Evolutionary conservation across 2,113 vertebrate species (phyloP).

Genomic region (Periophthalmodon schlosseri): DNA sequence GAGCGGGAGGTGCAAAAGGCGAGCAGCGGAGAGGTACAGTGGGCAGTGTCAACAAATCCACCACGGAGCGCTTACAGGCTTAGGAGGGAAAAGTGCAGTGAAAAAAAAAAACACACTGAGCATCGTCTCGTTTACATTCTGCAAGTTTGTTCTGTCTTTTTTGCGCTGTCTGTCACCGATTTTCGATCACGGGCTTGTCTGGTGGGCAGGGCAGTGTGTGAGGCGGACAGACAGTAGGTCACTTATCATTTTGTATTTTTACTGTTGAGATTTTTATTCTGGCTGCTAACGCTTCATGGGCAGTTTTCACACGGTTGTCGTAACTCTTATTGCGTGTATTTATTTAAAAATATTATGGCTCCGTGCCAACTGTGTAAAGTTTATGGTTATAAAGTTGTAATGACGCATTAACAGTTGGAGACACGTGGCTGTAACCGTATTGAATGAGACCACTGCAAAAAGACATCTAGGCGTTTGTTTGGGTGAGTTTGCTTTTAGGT

Average conservation of each 20-base stretch:
- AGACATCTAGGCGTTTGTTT: not conserved
- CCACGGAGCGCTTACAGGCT: conserved; percentile 53
- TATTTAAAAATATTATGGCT: conserved; percentile 26
- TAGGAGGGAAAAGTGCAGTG: conserved; percentile 52
- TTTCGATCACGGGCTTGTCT: conserved; percentile 18
- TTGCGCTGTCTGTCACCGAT: conserved; percentile 2
- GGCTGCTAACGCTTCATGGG: not conserved
- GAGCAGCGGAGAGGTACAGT: conserved; percentile 48
- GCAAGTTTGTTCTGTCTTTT: conserved; percentile 36
- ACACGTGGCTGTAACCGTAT: conserved; percentile 22
- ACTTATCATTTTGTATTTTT: not conserved
- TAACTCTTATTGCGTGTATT: not conserved
- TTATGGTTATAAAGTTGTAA: conserved; percentile 35
- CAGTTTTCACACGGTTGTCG: not conserved
- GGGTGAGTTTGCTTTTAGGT: conserved; percentile 13
- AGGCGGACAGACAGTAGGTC: conserved; percentile 5
- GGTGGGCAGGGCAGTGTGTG: conserved; percentile 12
- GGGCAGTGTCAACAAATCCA: conserved; percentile 73
- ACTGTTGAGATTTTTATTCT: not conserved
- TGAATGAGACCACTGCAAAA: conserved; percentile 22
- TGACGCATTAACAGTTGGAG: conserved; percentile 25
- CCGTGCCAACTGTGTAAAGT: conserved; percentile 47
- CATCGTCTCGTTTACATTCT: conserved; percentile 40
- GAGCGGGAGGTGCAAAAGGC: conserved; percentile 79
- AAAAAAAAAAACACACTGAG: conserved; percentile 32